Percentiles rank a stretch among this genome's conserved stretches.
Conservation (phyloP, 2,888 invertebrate species). For the Euphydryas editha region DNA sequence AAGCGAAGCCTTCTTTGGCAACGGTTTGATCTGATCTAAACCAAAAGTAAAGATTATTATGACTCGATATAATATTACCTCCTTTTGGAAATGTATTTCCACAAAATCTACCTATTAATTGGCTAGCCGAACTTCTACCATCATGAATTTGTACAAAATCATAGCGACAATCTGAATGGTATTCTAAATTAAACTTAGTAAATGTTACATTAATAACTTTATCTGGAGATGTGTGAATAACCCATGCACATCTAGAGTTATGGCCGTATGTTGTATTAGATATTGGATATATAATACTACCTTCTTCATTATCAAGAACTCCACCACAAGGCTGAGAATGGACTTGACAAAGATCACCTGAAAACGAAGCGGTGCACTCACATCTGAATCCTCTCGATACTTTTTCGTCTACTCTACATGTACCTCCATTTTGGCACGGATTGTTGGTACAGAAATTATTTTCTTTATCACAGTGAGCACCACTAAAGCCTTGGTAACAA, state of each 20-base stretch:
- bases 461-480: slow-evolving; percentile 84
- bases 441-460: slow-evolving; percentile 86
- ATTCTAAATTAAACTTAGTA: slow-evolving; percentile 89
- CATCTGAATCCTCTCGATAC: slow-evolving; percentile 78
- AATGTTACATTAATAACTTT: slow-evolving; percentile 93
- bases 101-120: slow-evolving; percentile 91
- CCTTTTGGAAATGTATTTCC: slow-evolving; percentile 87
- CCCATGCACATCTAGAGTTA: slow-evolving; percentile 91
- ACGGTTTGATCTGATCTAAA: slow-evolving; percentile 89
- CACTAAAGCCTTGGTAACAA: slow-evolving; percentile 85
- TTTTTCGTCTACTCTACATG: slow-evolving; percentile 80
- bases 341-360: slow-evolving; percentile 86
- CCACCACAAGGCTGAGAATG: slow-evolving; percentile 75
- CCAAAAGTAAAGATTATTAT: slow-evolving; percentile 90
- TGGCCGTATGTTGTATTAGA: slow-evolving; percentile 82
- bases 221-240: slow-evolving; percentile 86
- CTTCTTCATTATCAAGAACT: slow-evolving; percentile 73
- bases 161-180: slow-evolving; percentile 84
- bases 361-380: slow-evolving; percentile 86
- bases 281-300: slow-evolving; percentile 87
- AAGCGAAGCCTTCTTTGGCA: slow-evolving; percentile 87
- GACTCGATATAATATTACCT: slow-evolving; percentile 90
- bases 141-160: slow-evolving; percentile 94
- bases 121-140: slow-evolving; percentile 88
- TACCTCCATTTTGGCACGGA: slow-evolving; percentile 93